Conservation (phyloP, 2,888 invertebrate species). For the Himalopsyche japonica region DNA sequence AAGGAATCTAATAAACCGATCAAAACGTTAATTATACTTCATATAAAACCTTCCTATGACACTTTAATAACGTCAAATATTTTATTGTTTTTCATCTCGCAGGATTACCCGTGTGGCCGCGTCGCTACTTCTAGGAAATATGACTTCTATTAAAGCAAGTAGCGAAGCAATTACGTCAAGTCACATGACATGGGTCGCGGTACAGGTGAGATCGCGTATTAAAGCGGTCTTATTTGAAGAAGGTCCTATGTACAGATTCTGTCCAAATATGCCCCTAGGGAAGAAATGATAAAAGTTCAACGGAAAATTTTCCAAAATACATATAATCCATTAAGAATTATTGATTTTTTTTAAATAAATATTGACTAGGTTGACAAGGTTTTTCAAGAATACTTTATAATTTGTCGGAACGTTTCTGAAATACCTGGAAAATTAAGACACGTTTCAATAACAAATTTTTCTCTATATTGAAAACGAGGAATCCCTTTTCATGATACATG, state of each 20-base stretch:
- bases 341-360: too few relatives aligned
- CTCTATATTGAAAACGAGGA: too few relatives aligned
- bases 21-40: background rate
- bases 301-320: too few relatives aligned
- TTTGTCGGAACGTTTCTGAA: too few relatives aligned
- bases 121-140: background rate
- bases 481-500: too few relatives aligned
- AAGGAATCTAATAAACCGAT: too few relatives aligned
- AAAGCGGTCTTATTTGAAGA: background rate
- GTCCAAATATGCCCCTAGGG: background rate
- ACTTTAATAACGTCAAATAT: background rate
- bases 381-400: too few relatives aligned
- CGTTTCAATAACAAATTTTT: too few relatives aligned
- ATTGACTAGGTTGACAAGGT: too few relatives aligned
- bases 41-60: background rate
- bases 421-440: too few relatives aligned
- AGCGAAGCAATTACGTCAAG: constrained; percentile 1
- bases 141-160: background rate
- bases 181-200: background rate
- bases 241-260: background rate
- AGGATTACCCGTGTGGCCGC: background rate
- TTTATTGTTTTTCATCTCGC: background rate
- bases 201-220: constrained; percentile 3
- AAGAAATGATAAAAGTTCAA: too few relatives aligned
- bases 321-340: too few relatives aligned